Percentiles rank a stretch among this genome's conserved stretches.
These are phyloP conservation scores for Rhopalosiphum maidis DNA, from an alignment of 1,140 invertebrate genomes.

Conservation along the genomic window DNA sequence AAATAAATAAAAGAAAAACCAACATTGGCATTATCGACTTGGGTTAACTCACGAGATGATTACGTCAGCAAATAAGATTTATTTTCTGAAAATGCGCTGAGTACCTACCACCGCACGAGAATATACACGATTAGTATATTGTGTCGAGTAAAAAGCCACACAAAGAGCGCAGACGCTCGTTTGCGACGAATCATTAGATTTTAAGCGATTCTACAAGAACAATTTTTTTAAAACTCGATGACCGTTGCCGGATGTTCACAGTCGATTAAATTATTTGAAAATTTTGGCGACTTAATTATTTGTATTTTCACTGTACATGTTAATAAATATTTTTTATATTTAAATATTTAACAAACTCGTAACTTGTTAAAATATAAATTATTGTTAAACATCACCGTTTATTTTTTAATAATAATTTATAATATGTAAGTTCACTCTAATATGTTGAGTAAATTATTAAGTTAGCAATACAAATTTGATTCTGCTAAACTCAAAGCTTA, in stretches of 20 bases:
- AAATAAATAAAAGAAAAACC: neutral
- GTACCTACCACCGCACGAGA: too few species aligned
- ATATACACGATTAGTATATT: neutral
- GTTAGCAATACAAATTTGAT: too few species aligned
- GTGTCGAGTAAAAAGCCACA: neutral
- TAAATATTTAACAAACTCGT: too few species aligned
- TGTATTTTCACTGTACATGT: neutral
- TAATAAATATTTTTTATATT: too few species aligned
- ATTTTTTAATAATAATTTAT: too few species aligned
- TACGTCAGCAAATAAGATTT: conserved; percentile 13
- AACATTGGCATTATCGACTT: neutral
- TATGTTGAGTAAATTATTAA: too few species aligned
- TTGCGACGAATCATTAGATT: neutral
- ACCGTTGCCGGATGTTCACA: too few species aligned
- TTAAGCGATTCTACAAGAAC: neutral
- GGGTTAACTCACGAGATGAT: neutral
- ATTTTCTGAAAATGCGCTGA: neutral
- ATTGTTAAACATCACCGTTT: too few species aligned
- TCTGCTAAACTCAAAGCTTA: too few species aligned
- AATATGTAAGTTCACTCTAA: too few species aligned
- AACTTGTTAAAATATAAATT: too few species aligned
- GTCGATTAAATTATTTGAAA: neutral
- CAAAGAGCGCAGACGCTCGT: neutral
- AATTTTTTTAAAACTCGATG: neutral
- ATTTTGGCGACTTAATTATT: neutral